phyloP scores from a whole-genome alignment of 2,888 invertebrate genomes.

The Phrixothrix hirtus region DNA sequence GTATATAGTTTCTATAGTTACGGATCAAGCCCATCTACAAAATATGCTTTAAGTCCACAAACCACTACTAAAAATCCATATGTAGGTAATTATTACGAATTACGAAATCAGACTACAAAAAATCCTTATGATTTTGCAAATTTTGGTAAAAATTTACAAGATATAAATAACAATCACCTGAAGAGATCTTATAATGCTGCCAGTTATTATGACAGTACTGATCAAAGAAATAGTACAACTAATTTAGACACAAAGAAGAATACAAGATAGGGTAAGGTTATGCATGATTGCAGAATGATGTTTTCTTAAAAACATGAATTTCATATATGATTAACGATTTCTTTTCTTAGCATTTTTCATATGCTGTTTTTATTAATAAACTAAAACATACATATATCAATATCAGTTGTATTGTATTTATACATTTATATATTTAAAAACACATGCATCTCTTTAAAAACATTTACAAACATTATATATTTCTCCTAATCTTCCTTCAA shows the following conservation, averaged over 20 bases:
- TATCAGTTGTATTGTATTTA: too few relatives aligned
- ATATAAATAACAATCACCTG: constrained; percentile 52
- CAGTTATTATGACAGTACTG: constrained; percentile 55
- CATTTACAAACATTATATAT: too few relatives aligned
- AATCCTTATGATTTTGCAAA: constrained; percentile 59
- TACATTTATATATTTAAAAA: too few relatives aligned
- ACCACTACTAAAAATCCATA: constrained; percentile 61
- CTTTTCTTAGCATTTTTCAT: too few relatives aligned
- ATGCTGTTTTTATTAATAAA: too few relatives aligned
- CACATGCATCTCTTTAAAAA: too few relatives aligned
- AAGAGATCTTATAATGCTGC: constrained; percentile 57
- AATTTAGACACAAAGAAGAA: constrained; percentile 23
- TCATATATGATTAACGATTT: too few relatives aligned
- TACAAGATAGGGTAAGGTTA: constrained; percentile 29
- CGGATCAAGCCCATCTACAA: constrained; percentile 30
- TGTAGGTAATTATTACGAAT: constrained; percentile 54
- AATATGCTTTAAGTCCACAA: constrained; percentile 11
- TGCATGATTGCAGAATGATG: too few relatives aligned
- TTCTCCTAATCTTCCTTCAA: too few relatives aligned
- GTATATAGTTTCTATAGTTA: constrained; percentile 47
- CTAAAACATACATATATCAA: too few relatives aligned
- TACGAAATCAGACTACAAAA: constrained; percentile 60
- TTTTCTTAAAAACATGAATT: too few relatives aligned
- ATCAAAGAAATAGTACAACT: constrained; percentile 45
- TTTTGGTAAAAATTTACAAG: constrained; percentile 47